Evolutionary conservation across 2,113 vertebrate genomes (phyloP).

Genomic region (Bubo blakistoni): DNA sequence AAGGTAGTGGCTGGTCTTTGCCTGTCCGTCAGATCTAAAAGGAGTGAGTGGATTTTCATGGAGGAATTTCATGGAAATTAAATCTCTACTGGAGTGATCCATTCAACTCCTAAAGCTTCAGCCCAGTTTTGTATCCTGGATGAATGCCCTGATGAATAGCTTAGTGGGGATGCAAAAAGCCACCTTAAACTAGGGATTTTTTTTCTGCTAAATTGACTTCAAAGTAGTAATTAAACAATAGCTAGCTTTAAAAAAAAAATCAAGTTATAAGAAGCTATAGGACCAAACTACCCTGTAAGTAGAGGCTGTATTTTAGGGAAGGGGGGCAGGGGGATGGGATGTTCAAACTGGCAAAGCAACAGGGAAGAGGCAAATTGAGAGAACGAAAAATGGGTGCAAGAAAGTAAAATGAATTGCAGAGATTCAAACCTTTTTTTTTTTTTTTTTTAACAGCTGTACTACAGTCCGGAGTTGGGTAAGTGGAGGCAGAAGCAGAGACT

Average conservation of each 20-base stretch:
- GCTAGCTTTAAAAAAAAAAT: neutral
- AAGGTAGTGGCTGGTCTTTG: slow-evolving; percentile 37
- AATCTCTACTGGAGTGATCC: slow-evolving; percentile 47
- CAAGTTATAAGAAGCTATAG: neutral
- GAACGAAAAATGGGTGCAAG: neutral
- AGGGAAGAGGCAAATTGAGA: neutral
- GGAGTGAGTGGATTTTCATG: slow-evolving; percentile 48
- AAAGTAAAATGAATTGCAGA: neutral
- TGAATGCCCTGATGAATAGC: slow-evolving; percentile 61
- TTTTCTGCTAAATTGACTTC: slow-evolving; percentile 57
- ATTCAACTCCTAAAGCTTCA: slow-evolving; percentile 52
- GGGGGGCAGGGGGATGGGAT: neutral
- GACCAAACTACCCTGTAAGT: neutral
- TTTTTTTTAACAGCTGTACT: neutral
- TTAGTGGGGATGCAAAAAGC: slow-evolving; percentile 60
- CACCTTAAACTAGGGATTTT: slow-evolving; percentile 48
- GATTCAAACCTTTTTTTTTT: neutral
- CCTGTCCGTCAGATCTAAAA: slow-evolving; percentile 32
- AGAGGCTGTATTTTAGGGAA: neutral
- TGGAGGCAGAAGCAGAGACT: neutral
- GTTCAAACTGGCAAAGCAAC: neutral
- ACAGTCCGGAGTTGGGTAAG: neutral
- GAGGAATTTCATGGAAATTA: slow-evolving; percentile 68
- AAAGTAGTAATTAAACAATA: slow-evolving; percentile 63
- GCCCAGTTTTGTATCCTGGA: slow-evolving; percentile 53